Evolutionary conservation across 2,797 vertebrate species (phyloP).

Genomic region (Mionectes olivaceus): DNA sequence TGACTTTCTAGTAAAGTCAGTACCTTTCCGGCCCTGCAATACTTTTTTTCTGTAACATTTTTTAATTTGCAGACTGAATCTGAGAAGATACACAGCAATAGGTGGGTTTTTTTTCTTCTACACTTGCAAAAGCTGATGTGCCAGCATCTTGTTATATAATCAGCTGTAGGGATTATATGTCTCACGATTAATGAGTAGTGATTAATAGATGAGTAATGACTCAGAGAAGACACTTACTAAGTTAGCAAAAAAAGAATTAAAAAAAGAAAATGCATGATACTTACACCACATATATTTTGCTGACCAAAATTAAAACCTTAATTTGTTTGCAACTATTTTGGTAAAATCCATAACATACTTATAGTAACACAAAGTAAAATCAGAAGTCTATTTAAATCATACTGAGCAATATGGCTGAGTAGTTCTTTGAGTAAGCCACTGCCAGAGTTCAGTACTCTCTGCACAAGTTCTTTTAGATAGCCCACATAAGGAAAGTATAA

Average conservation of each 20-base stretch:
- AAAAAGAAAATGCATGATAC: not conserved
- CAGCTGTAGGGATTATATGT: not conserved
- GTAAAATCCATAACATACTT: not conserved
- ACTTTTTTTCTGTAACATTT: not conserved
- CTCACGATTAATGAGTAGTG: not conserved
- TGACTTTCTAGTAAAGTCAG: not conserved
- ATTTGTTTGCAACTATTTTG: not conserved
- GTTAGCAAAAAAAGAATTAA: not conserved
- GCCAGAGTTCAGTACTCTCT: not conserved
- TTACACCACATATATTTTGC: not conserved
- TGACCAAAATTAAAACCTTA: not conserved
- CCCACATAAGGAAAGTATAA: not conserved
- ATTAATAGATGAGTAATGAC: not conserved
- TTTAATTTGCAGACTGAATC: not conserved
- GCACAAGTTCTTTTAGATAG: not conserved
- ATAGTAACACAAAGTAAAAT: not conserved
- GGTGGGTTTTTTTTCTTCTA: not conserved
- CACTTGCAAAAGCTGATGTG: accelerated
- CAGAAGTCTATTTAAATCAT: not conserved
- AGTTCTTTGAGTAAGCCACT: not conserved
- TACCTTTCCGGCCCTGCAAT: not conserved
- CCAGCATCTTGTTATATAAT: not conserved
- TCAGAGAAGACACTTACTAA: not conserved
- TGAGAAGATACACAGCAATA: not conserved
- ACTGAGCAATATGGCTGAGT: not conserved